Evolutionary conservation across 2,113 vertebrate species (phyloP).

Genomic region (Hymenochirus boettgeri): DNA sequence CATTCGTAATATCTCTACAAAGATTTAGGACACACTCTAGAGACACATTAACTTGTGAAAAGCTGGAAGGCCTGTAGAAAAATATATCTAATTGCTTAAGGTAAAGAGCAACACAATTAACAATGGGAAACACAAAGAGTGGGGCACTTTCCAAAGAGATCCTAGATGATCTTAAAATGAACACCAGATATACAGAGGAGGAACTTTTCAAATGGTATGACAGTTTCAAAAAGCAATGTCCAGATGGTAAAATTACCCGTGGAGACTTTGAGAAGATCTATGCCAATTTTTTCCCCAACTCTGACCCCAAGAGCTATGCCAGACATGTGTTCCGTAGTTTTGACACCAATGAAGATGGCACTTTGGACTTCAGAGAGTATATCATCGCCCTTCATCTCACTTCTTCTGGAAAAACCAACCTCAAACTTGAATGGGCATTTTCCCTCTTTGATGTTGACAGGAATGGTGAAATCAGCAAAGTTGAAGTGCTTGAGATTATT

Average conservation of each 20-base stretch:
- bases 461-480: slow-evolving; percentile 86
- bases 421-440: slow-evolving; percentile 93
- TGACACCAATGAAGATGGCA: slow-evolving; percentile 86
- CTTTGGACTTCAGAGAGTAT: slow-evolving; percentile 89
- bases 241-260: slow-evolving; percentile 73
- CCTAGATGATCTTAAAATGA: slow-evolving; percentile 81
- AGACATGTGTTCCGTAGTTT: slow-evolving; percentile 92
- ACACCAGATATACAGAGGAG: slow-evolving; percentile 74
- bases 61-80: neutral
- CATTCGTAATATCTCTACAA: slow-evolving; percentile 4
- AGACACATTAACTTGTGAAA: neutral
- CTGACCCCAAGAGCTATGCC: slow-evolving; percentile 80
- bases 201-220: slow-evolving; percentile 86
- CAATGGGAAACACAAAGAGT: slow-evolving; percentile 85
- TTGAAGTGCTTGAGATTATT: slow-evolving; percentile 83
- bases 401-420: slow-evolving; percentile 69
- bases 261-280: slow-evolving; percentile 87
- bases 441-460: slow-evolving; percentile 88
- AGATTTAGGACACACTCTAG: neutral
- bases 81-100: neutral
- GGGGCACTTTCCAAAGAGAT: slow-evolving; percentile 83
- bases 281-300: slow-evolving; percentile 81
- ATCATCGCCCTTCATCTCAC: slow-evolving; percentile 91
- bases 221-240: slow-evolving; percentile 83
- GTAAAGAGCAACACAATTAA: neutral